Base-by-base conservation (phyloP, 2,888 invertebrate species). In the Sesia apiformis region DNA sequence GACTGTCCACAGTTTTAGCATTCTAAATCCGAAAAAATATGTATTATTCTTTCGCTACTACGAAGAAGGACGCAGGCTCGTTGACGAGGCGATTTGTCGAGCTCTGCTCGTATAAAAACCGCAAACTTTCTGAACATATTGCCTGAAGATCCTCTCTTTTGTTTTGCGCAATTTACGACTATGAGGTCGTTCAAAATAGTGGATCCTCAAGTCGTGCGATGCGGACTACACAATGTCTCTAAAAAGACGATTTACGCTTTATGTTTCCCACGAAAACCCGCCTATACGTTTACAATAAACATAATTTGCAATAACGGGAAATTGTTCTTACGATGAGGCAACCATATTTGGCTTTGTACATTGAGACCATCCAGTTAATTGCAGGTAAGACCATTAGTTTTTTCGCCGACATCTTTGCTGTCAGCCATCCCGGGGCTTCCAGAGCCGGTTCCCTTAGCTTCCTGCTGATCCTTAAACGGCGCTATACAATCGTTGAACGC, bases 371-470 rank as follows among this genome's bases (percentile, higher is more conserved):
- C 69, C 75, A 74, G 80, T 76, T 84, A 79, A 68, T 74, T 70
- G 46, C 8, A 61, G 60, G 69, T 46, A 46, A 61, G 64, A 59
- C 69, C 67, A 70, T 73, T 70, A 66, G 59, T 74, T 80, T 81
- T 84, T 85, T 76, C 63, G 65, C 60, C 58, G 51, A 55, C 70
- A 69, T 74, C 72, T 69, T 72, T 69, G 64, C 62, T 62, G 58
- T 57, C 61, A 63, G 63, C 55, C 58, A 55, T 62, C 62, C 64
- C 63, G 69, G 64, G 58, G 66, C 63, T 68, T 60, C 67, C 67
- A 64, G 64, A 72, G 80, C 78, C 73, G 74, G 81, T 76, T 85
- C 86, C 86, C 85, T 76, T 72, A 46, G 23, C 23, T 46, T 46
- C 46, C 46, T 46, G 77, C 65, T 72, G 66, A 67, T 76, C 82